phyloP scores from a whole-genome alignment of 2,797 vertebrate species.

The Silurus aristotelis region DNA sequence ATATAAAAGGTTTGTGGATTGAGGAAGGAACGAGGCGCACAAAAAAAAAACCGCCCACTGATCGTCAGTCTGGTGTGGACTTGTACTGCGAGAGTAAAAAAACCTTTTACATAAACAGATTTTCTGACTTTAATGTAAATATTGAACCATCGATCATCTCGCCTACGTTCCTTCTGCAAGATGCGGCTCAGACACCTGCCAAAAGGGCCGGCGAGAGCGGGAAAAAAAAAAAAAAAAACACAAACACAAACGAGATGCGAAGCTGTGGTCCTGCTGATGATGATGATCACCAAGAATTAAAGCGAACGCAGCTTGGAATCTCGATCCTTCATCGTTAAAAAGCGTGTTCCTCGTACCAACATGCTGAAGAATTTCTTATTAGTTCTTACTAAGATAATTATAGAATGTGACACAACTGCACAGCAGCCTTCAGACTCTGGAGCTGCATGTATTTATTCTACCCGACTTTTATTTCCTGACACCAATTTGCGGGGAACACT shows the following conservation, averaged over 20 bases:
- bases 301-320: constrained; percentile 12
- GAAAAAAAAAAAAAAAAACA: neutral
- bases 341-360: neutral
- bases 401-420: neutral
- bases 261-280: constrained; percentile 28
- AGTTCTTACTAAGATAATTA: neutral
- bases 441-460: neutral
- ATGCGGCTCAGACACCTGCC: constrained; percentile 4
- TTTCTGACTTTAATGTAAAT: neutral
- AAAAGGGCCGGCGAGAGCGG: constrained; percentile 18
- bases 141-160: neutral
- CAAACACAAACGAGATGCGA: constrained; percentile 22
- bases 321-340: neutral
- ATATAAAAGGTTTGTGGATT: neutral
- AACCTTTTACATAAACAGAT: neutral
- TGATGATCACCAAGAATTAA: constrained; percentile 35
- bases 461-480: constrained; percentile 11
- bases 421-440: neutral
- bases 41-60: neutral
- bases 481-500: neutral
- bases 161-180: constrained; percentile 15
- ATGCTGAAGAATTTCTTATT: neutral
- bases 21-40: neutral
- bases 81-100: neutral
- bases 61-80: neutral